Evolutionary conservation across 2,113 vertebrate genomes (phyloP).

Genomic region (Lophius piscatorius): DNA sequence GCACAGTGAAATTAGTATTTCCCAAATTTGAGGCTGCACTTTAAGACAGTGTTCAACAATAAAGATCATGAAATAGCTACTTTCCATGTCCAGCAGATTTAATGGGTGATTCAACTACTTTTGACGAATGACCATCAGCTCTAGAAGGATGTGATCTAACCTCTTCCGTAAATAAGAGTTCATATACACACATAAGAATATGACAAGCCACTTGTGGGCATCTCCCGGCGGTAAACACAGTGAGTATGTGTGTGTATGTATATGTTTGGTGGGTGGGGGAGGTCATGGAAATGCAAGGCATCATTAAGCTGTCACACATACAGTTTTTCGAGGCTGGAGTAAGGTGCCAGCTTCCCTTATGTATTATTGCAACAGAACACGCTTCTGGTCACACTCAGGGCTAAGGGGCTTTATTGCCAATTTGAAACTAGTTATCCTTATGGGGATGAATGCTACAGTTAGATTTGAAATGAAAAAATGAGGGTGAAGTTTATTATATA

Average conservation of each 20-base stretch:
- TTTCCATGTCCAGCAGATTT: slow-evolving; percentile 22
- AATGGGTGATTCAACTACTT: slow-evolving; percentile 23
- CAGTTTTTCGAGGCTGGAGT: slow-evolving; percentile 26
- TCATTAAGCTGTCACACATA: slow-evolving; percentile 72
- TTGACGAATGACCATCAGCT: slow-evolving; percentile 56
- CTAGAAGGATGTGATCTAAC: slow-evolving; percentile 56
- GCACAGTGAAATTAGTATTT: background rate
- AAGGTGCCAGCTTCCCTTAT: slow-evolving; percentile 52
- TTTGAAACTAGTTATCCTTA: slow-evolving; percentile 33
- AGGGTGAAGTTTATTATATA: slow-evolving; percentile 27
- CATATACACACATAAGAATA: slow-evolving; percentile 30
- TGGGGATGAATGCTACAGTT: slow-evolving; percentile 26
- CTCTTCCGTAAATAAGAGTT: slow-evolving; percentile 33
- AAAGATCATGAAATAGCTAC: slow-evolving; percentile 23
- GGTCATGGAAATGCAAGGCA: slow-evolving; percentile 65
- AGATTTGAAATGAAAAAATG: slow-evolving; percentile 38
- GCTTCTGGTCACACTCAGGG: slow-evolving; percentile 37
- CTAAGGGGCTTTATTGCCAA: slow-evolving; percentile 42
- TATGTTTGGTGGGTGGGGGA: slow-evolving; percentile 49
- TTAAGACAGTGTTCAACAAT: slow-evolving; percentile 2
- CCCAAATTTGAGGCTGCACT: background rate
- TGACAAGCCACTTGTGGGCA: slow-evolving; percentile 54
- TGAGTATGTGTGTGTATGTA: slow-evolving; percentile 17
- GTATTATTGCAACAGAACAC: slow-evolving; percentile 68
- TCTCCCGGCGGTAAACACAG: slow-evolving; percentile 25